Base-by-base conservation (phyloP, 2,113 vertebrate species). In the Heterotilapia buettikoferi region DNA sequence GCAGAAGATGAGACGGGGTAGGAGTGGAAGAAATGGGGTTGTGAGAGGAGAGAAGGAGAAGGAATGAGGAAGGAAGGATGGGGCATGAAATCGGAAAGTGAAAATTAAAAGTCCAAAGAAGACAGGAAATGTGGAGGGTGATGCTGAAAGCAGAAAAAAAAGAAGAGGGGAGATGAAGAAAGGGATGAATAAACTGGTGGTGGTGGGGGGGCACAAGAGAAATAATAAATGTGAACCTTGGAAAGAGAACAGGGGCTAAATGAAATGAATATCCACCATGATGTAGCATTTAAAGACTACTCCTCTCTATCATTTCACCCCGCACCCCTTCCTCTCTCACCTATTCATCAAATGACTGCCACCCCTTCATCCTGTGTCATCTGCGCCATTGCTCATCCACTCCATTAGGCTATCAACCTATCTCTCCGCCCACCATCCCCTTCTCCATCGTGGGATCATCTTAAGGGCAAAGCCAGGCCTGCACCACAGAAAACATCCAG, bases 291-390 rank as follows among this genome's bases (percentile, higher is more conserved):
- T 91, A 84, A 85, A 89, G 26, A 50, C 80, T 61, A 81, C 73
- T 82, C 54, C 63, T 84, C 80, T 89, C 73, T 33, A 86, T 93
- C 89, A 92, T 86, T 88, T 81, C 83, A 80, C 79, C 40, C 82
- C 21, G 16, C 82, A 81, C 82, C 88, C 56, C 82, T 84, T 71
- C 78, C 52, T 33, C 43, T 76, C 73, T 93, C 92, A 91, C 78
- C 88, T 93, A 93, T 95, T 93, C 92, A 94, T 96, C 91, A 90
- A 80, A 89, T 13, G 45, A 85, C 80, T 80, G 73, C 53, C 86
- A 88, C 71, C 79, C 92, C 87, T 89, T 92, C 92, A 91, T 83
- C 84, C 50, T 80, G 87, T 92, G 63, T 93, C 93, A 92, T 83
- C n/a, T 50, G 84, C 5, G 26, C 79, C 81, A 89, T 92, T 88